Evolutionary conservation across 2,797 vertebrate genomes (phyloP), one percentile per base, ranked within the genome.

Genomic region (Odontamblyopus rebecca): DNA sequence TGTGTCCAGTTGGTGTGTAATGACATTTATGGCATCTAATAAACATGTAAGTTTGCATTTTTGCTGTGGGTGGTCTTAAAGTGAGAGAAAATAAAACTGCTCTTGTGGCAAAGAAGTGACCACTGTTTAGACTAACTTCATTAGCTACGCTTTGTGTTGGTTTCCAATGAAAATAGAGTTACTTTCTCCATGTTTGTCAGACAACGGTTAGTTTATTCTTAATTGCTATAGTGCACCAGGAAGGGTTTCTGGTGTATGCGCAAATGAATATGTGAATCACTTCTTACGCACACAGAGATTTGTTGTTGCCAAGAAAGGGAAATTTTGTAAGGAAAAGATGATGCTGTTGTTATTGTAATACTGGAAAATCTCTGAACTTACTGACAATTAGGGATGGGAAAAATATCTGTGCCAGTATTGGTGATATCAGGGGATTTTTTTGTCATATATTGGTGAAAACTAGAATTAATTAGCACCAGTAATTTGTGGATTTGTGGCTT

Each of bases 1-100:
- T 44, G 38, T 48, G 23, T 64, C 38, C 62, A 64, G 62, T 44
- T 48, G 38, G n/a, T 23, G 60, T 35, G 60, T 61, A 32, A 61
- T 61, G 60, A 61, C 30, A 61, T 38, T n/a, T 35, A 32, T 11
- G 29, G 8, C 9, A 18, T 61, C 16, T 61, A 61, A 35, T 19
- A 38, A 38, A 32, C 19, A 5, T 1, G 32, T 62, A 23, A 41
- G 61, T 38, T 62, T 64, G 62, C 26, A 44, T 26, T 26, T 64
- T 61, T 64, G n/a, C 19, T 16, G 11, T 48, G 23, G 62, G 62
- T 64, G 62, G 62, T 64, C 38, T 12, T 12, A 64, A 23, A 64
- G 35, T 44, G 62, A 64, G 11, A 23, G 35, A 41, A 26, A 44
- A 64, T 44, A 44, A 64, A 48, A 26, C 62, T 64, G 11, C 5